Evolutionary conservation across 2,797 vertebrate genomes (phyloP).

Genomic region (Eptatretus atami): DNA sequence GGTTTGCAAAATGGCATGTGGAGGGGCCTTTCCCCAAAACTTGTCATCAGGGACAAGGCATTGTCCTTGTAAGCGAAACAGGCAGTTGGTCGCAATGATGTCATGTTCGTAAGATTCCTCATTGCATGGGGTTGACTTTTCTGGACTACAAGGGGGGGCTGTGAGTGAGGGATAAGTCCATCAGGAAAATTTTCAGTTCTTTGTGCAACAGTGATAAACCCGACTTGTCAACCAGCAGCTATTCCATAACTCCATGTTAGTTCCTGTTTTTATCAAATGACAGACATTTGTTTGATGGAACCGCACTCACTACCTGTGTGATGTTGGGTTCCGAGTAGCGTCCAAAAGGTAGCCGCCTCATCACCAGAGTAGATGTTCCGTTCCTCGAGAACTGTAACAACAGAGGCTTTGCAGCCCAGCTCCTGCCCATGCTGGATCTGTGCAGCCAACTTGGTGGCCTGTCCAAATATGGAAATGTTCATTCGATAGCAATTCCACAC

Average conservation of each 20-base stretch:
- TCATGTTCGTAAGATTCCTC: slow-evolving; percentile 22
- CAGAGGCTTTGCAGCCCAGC: slow-evolving; percentile 19
- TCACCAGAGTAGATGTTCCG: slow-evolving; percentile 16
- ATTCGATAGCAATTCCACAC: background rate
- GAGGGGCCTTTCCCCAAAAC: slow-evolving; percentile 22
- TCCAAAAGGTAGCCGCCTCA: slow-evolving; percentile 22
- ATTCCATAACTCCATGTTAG: too few species aligned
- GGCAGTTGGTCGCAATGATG: slow-evolving; percentile 29
- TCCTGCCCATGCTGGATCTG: slow-evolving; percentile 17
- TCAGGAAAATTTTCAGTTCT: too few species aligned
- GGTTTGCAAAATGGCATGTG: slow-evolving; percentile 16
- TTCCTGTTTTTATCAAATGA: too few species aligned
- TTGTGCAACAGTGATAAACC: too few species aligned
- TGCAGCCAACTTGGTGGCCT: slow-evolving; percentile 19
- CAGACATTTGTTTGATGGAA: too few species aligned
- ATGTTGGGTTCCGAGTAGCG: slow-evolving; percentile 18
- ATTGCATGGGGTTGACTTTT: slow-evolving; percentile 14
- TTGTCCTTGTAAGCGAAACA: slow-evolving; percentile 24
- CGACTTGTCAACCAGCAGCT: too few species aligned
- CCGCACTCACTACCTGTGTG: too few species aligned
- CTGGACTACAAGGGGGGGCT: too few species aligned
- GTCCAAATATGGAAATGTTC: background rate
- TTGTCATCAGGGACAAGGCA: slow-evolving; percentile 22
- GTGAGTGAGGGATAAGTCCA: too few species aligned
- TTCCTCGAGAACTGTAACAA: slow-evolving; percentile 21